phyloP scores from a whole-genome alignment of 2,888 invertebrate genomes.

The Cloeon dipterum region DNA sequence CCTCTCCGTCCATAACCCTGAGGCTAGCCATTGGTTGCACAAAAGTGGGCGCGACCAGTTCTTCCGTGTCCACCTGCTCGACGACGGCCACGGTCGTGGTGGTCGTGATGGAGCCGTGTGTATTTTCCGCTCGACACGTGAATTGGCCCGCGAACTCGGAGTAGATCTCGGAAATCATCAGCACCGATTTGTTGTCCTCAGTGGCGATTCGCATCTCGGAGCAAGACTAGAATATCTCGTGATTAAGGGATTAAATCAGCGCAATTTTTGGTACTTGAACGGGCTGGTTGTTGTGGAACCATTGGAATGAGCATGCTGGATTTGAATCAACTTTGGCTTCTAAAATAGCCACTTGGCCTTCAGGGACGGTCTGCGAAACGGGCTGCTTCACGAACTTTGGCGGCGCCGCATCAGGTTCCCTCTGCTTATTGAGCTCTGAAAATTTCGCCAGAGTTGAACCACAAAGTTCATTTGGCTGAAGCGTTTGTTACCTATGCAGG shows the following conservation, averaged over 20 bases:
- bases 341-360: slow-evolving; percentile 55
- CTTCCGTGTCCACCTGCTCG: slow-evolving; percentile 23
- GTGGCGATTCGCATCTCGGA: slow-evolving; percentile 47
- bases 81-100: slow-evolving; percentile 46
- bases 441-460: neutral
- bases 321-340: slow-evolving; percentile 53
- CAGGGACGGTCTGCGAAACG: slow-evolving; percentile 39
- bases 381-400: slow-evolving; percentile 51
- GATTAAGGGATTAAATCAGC: neutral
- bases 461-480: neutral
- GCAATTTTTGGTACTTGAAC: slow-evolving; percentile 30
- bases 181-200: slow-evolving; percentile 51
- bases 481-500: slow-evolving; percentile 37
- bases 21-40: slow-evolving; percentile 44
- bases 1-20: slow-evolving; percentile 77
- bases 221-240: slow-evolving; percentile 22
- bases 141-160: slow-evolving; percentile 49
- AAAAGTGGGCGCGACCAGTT: slow-evolving; percentile 52
- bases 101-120: slow-evolving; percentile 69
- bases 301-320: slow-evolving; percentile 65
- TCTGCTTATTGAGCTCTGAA: slow-evolving; percentile 9
- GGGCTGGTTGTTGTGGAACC: slow-evolving; percentile 57
- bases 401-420: slow-evolving; percentile 31
- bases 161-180: slow-evolving; percentile 48
- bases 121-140: slow-evolving; percentile 76